A percentile compares a stretch with the other conserved stretches of the same genome.
Conservation (phyloP, 37 sponge, comb jelly and placozoan species). For the Oopsacas minuta region DNA sequence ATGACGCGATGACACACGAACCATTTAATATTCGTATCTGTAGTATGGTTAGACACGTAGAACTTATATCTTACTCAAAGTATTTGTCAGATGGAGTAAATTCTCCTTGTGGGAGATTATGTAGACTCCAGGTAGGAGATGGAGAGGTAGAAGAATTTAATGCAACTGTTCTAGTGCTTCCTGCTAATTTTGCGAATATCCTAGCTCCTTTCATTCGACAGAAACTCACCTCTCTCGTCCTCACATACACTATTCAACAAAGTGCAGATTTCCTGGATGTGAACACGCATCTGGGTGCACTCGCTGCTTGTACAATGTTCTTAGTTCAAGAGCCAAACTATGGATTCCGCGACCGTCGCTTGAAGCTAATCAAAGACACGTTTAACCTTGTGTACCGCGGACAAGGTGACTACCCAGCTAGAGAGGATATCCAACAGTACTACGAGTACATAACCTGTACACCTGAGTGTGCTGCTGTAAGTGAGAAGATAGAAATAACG, state of each 20-base stretch:
- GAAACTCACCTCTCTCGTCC: constrained; percentile 1
- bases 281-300: background rate
- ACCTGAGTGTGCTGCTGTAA: background rate
- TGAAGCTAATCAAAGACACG: background rate
- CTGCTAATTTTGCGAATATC: constrained; percentile 10
- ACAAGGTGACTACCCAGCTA: background rate
- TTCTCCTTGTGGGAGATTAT: background rate
- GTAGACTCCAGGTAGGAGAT: background rate
- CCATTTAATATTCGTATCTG: constrained; percentile 1
- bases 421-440: constrained; percentile 4
- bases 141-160: constrained; percentile 3
- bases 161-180: background rate
- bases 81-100: background rate
- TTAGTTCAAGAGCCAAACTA: background rate
- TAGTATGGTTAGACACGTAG: constrained; percentile 12
- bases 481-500: background rate
- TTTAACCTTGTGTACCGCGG: constrained; percentile 3
- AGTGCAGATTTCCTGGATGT: background rate
- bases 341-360: background rate
- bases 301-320: constrained; percentile 18
- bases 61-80: background rate
- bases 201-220: constrained; percentile 6
- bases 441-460: background rate
- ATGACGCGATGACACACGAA: constrained; percentile 9
- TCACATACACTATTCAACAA: background rate